phyloP scores from a whole-genome alignment of 2,888 invertebrate genomes.

The Andrena trimmerana region DNA sequence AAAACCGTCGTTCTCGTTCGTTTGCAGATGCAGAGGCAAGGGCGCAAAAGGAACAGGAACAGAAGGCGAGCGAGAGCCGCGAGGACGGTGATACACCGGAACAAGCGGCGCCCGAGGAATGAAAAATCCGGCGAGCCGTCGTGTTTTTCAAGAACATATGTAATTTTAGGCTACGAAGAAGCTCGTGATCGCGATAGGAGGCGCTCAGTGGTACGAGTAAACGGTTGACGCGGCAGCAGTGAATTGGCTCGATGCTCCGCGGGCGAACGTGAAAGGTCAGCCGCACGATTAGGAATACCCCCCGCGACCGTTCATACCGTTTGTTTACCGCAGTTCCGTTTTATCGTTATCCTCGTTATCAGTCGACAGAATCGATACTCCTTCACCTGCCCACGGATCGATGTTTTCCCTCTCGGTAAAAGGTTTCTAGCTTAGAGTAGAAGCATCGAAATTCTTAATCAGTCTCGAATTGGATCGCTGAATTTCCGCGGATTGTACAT shows the following conservation, averaged over 20 bases:
- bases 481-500: conserved; percentile 18
- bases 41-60: conserved; percentile 84
- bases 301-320: conserved; percentile 39
- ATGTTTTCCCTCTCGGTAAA: not conserved
- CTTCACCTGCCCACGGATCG: conserved; percentile 6
- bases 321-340: conserved; percentile 28
- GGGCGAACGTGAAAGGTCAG: conserved; percentile 17
- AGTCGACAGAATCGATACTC: conserved; percentile 25
- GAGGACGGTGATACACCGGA: conserved; percentile 63
- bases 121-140: conserved; percentile 60
- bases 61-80: conserved; percentile 68
- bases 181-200: conserved; percentile 45
- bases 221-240: conserved; percentile 18
- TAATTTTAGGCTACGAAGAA: conserved; percentile 68
- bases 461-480: not conserved
- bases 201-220: conserved; percentile 50
- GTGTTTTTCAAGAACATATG: conserved; percentile 61
- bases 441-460: not conserved
- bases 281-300: conserved; percentile 16
- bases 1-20: not conserved
- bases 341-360: conserved; percentile 16
- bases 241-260: not conserved
- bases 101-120: conserved; percentile 71
- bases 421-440: conserved; percentile 3
- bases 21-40: conserved; percentile 87